phyloP scores from a whole-genome alignment of 2,888 invertebrate genomes.

The Eremobia ochroleuca region DNA sequence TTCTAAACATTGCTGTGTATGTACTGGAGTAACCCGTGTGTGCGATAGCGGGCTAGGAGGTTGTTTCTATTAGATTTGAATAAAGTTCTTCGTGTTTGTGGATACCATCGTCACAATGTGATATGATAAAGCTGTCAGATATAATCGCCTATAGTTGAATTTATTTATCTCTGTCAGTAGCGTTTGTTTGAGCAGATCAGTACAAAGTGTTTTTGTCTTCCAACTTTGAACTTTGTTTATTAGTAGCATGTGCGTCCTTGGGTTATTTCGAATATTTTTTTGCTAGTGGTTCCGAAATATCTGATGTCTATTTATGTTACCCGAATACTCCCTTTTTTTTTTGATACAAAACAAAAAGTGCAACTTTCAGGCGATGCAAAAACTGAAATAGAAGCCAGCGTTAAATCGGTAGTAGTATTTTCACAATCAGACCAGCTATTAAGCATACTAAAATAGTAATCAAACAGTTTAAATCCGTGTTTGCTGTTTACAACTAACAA shows the following conservation, averaged over 20 bases:
- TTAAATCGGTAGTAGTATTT: constrained; percentile 10
- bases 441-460: constrained; percentile 10
- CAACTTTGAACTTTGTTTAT: constrained; percentile 8
- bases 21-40: constrained; percentile 33
- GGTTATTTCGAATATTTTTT: constrained; percentile 2
- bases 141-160: constrained; percentile 1
- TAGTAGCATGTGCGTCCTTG: constrained; percentile 1
- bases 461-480: constrained; percentile 24
- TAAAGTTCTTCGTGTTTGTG: background rate
- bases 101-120: background rate
- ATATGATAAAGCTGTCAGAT: constrained; percentile 14
- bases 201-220: constrained; percentile 14
- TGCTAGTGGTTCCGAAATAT: background rate
- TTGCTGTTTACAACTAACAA: constrained; percentile 17
- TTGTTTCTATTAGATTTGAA: constrained; percentile 4
- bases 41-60: background rate
- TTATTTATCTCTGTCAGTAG: constrained; percentile 24
- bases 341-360: background rate
- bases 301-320: constrained; percentile 1
- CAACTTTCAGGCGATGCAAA: background rate
- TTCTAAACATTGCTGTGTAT: constrained; percentile 53
- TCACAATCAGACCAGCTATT: background rate
- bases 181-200: constrained; percentile 28
- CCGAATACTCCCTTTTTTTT: background rate
- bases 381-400: constrained; percentile 1